These are phyloP conservation scores for Lerista edwardsae DNA, from an alignment of 2,797 vertebrate species.

Conservation along the genomic window DNA sequence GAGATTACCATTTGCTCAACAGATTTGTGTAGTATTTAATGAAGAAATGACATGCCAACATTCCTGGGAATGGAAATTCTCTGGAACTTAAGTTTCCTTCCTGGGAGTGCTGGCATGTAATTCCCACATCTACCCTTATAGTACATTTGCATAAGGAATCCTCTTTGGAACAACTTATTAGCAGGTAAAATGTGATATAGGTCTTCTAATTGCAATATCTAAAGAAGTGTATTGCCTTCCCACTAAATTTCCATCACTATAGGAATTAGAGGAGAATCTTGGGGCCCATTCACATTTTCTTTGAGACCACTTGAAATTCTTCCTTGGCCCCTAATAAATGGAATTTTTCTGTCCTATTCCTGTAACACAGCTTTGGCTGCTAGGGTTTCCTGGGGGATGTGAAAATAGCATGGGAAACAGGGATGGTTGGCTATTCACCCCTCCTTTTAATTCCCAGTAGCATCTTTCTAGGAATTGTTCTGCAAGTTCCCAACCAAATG, in stretches of 20 bases:
- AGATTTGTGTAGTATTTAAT: neutral
- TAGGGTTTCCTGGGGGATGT: neutral
- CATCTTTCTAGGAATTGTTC: conserved; percentile 4
- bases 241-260: neutral
- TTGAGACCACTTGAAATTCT: neutral
- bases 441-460: neutral
- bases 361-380: neutral
- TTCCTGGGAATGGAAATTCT: conserved; percentile 16
- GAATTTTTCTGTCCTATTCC: neutral
- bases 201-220: neutral
- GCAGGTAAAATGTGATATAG: neutral
- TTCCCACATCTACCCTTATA: neutral
- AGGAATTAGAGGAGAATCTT: neutral
- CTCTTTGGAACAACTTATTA: neutral
- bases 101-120: neutral
- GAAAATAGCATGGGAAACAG: conserved; percentile 10
- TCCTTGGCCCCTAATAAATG: neutral
- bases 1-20: neutral
- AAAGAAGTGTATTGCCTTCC: neutral
- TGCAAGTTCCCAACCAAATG: neutral
- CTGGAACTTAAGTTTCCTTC: neutral
- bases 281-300: neutral
- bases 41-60: neutral
- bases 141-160: neutral
- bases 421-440: neutral